phyloP scores from a whole-genome alignment of 1,140 invertebrate species.

The Microplitis demolitor region DNA sequence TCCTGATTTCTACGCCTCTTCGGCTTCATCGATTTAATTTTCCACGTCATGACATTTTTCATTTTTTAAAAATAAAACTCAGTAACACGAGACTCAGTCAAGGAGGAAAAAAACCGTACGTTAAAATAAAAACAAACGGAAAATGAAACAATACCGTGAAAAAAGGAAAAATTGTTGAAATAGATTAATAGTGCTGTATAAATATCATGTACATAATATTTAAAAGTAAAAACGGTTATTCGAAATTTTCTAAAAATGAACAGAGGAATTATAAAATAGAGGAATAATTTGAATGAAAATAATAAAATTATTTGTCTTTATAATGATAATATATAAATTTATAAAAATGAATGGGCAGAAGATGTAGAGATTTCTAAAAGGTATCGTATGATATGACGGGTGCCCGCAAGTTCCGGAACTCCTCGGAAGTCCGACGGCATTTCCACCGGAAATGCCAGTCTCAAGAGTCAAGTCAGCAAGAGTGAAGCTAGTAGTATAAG shows the following conservation, averaged over 20 bases:
- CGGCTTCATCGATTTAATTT: conserved; percentile 25
- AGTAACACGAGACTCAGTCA: neutral
- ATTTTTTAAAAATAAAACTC: conserved; percentile 15
- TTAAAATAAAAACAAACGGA: neutral
- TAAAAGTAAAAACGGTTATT: no score
- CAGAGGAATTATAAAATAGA: no score
- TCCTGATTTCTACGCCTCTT: neutral
- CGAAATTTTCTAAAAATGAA: no score
- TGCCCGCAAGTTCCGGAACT: conserved; percentile 6
- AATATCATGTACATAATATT: no score
- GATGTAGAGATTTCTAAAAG: neutral
- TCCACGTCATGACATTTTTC: conserved; percentile 19
- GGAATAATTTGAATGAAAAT: no score
- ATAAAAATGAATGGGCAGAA: neutral
- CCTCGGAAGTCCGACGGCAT: conserved; percentile 16
- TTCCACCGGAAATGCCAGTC: conserved; percentile 20
- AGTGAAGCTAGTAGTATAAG: neutral
- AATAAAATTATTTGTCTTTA: no score
- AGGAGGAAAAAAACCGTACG: neutral
- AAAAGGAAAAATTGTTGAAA: neutral
- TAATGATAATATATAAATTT: neutral
- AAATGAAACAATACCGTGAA: neutral
- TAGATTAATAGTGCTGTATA: no score
- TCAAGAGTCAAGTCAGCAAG: neutral
- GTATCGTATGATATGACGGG: neutral